These are phyloP conservation scores for Limanda limanda DNA, from an alignment of 2,113 vertebrate species.

Conservation along the genomic window DNA sequence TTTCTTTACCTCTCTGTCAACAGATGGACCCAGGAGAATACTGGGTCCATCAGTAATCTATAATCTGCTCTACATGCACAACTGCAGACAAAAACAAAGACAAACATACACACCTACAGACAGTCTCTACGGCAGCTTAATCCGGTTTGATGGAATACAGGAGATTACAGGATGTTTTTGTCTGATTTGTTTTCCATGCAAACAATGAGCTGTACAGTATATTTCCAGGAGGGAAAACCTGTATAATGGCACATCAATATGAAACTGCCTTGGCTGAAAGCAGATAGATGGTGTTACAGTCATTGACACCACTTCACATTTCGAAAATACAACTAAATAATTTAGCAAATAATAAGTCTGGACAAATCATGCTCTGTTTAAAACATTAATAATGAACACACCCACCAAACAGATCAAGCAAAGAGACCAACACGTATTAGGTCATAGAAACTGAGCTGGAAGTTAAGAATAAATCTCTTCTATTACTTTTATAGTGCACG, in stretches of 20 bases:
- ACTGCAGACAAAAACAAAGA: conserved; percentile 39
- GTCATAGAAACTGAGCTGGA: neutral
- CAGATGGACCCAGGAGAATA: conserved; percentile 76
- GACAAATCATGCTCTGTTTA: no score
- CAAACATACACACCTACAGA: conserved; percentile 38
- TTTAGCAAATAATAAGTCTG: no score
- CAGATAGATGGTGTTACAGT: no score
- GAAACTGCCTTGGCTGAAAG: no score
- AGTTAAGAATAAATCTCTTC: neutral
- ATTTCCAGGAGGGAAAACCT: neutral
- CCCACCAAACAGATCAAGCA: no score
- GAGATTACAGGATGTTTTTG: conserved; percentile 13
- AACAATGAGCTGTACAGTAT: conserved; percentile 36
- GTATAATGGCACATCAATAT: no score
- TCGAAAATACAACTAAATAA: no score
- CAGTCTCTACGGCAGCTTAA: conserved; percentile 32
- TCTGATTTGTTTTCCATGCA: neutral
- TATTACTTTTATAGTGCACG: neutral
- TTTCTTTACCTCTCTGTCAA: conserved; percentile 47
- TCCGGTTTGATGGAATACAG: conserved; percentile 46
- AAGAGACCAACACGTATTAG: conserved; percentile 8
- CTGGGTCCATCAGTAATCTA: conserved; percentile 37
- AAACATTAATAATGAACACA: no score
- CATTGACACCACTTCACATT: no score
- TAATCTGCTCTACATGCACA: conserved; percentile 72